These are phyloP conservation scores for Charaxes varanes DNA, from an alignment of 1,140 invertebrate species.

Conservation along the genomic window DNA sequence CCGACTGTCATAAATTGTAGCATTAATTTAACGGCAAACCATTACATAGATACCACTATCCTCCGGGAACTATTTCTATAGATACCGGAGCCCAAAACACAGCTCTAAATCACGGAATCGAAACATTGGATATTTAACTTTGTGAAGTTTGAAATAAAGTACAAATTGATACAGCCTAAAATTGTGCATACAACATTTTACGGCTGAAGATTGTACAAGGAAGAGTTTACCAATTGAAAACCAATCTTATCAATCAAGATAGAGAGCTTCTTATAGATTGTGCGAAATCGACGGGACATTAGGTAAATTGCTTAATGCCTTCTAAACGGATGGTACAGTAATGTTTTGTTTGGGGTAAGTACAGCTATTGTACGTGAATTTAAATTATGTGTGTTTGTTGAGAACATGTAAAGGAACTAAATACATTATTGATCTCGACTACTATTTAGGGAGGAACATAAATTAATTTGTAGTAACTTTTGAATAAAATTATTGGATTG, in stretches of 20 bases:
- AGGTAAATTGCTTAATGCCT: constrained; percentile 61
- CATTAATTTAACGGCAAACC: constrained; percentile 69
- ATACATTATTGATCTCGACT: too few relatives aligned
- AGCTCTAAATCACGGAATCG: constrained; percentile 10
- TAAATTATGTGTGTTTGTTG: constrained; percentile 25
- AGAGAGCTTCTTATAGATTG: constrained; percentile 25
- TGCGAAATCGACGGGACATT: constrained; percentile 29
- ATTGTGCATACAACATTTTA: constrained; percentile 17
- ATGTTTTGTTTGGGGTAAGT: constrained; percentile 47
- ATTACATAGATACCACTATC: constrained; percentile 61
- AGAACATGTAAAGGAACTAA: too few relatives aligned
- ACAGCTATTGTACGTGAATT: constrained; percentile 22
- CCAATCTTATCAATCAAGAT: constrained; percentile 28
- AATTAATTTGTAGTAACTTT: too few relatives aligned
- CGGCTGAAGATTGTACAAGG: not conserved
- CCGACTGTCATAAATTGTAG: constrained; percentile 64
- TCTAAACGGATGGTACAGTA: constrained; percentile 43
- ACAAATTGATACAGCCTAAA: constrained; percentile 12
- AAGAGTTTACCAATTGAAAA: constrained; percentile 29
- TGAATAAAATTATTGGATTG: too few relatives aligned
- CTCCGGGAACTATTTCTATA: constrained; percentile 55
- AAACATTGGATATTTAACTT: constrained; percentile 14
- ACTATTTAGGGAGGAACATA: too few relatives aligned
- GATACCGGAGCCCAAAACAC: constrained; percentile 23
- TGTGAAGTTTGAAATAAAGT: constrained; percentile 14